phyloP scores from a whole-genome alignment of 2,797 vertebrate genomes.

The Lerista edwardsae region DNA sequence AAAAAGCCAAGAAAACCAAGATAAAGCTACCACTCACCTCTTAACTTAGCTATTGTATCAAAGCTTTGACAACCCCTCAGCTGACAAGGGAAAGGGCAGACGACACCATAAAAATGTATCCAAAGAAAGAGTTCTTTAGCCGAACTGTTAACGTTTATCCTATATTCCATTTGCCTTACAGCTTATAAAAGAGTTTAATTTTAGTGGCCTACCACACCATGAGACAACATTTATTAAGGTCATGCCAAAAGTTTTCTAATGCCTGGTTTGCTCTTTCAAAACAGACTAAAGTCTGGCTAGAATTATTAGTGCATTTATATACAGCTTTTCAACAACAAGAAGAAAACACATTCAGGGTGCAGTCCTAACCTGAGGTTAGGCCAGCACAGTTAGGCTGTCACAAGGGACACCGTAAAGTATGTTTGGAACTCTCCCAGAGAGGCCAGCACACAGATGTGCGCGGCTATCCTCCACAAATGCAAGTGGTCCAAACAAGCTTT shows the following conservation, averaged over 20 bases:
- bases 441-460: too few species aligned
- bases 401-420: too few species aligned
- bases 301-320: neutral
- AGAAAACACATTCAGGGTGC: too few species aligned
- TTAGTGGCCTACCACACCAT: neutral
- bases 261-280: conserved; percentile 16
- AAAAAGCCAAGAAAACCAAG: conserved; percentile 13
- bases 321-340: too few species aligned
- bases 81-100: neutral
- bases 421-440: too few species aligned
- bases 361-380: too few species aligned
- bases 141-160: conserved; percentile 11
- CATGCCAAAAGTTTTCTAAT: neutral
- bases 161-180: conserved; percentile 16
- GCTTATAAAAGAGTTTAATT: neutral
- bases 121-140: neutral
- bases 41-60: neutral
- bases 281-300: conserved; percentile 2
- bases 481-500: too few species aligned
- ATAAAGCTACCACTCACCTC: neutral
- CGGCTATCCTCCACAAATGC: too few species aligned
- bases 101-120: neutral
- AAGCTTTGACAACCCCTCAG: conserved; percentile 21
- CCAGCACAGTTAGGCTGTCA: too few species aligned
- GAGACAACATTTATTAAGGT: neutral